These are phyloP conservation scores for Cordilura impudica DNA, from an alignment of 2,888 invertebrate genomes.

Conservation along the genomic window DNA sequence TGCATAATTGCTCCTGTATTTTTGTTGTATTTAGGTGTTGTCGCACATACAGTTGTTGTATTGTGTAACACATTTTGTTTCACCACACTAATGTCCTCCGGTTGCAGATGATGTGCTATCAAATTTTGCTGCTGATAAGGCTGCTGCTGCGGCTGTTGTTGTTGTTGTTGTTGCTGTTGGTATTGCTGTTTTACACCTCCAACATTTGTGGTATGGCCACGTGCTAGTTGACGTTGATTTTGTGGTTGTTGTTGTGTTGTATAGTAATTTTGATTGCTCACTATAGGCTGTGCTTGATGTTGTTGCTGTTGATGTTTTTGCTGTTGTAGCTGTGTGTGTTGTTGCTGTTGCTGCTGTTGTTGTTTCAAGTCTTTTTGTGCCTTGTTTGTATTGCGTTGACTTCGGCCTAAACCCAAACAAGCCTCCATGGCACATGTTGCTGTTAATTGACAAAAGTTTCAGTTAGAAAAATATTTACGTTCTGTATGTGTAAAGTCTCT, in stretches of 20 bases:
- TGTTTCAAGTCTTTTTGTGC: conserved; percentile 62
- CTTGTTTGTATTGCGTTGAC: conserved; percentile 72
- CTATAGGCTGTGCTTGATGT: conserved; percentile 45
- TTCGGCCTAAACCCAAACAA: conserved; percentile 76
- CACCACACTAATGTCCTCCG: conserved; percentile 73
- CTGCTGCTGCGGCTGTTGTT: conserved; percentile 52
- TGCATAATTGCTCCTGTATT: conserved; percentile 78
- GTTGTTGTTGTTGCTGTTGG: conserved; percentile 42
- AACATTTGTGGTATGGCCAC: conserved; percentile 59
- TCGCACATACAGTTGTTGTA: conserved; percentile 57
- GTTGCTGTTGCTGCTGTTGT: conserved; percentile 63
- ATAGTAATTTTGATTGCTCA: conserved; percentile 64
- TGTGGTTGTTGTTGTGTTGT: conserved; percentile 65
- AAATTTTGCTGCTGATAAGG: conserved; percentile 46
- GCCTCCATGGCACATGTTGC: conserved; percentile 78
- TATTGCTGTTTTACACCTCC: conserved; percentile 52
- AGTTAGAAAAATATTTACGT: conserved; percentile 8
- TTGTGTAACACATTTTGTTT: conserved; percentile 50
- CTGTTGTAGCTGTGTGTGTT: conserved; percentile 64
- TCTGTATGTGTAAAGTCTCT: no score
- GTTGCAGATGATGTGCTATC: conserved; percentile 75
- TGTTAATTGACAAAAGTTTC: conserved; percentile 56
- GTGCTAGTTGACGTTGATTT: conserved; percentile 65
- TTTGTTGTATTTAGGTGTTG: conserved; percentile 67
- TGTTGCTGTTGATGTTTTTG: conserved; percentile 62